A percentile compares a stretch with the other conserved stretches of the same genome.
Evolutionary conservation across 2,888 invertebrate species (phyloP).

Genomic region (Hirtodrosophila trivittata): DNA sequence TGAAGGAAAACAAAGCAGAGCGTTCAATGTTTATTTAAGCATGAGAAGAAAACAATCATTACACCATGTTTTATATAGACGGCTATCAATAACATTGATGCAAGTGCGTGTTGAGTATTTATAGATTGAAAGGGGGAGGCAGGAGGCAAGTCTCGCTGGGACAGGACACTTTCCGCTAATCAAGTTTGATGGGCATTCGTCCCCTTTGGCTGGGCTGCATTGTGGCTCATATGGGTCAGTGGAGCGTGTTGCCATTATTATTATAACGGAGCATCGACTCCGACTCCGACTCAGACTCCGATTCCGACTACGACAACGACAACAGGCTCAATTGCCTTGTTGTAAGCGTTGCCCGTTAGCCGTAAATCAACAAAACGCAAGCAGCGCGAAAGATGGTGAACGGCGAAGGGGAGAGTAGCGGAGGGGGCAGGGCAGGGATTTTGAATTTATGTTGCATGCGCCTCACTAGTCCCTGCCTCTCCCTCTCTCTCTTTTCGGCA

Average conservation of each 20-base stretch:
- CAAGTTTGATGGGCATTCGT: conserved; percentile 54
- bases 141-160: background rate
- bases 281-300: conserved; percentile 20
- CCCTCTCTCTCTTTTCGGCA: conserved; percentile 11
- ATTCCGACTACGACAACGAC: conserved; percentile 24
- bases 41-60: too few relatives aligned
- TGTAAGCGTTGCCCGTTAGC: conserved; percentile 53
- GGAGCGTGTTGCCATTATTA: conserved; percentile 46
- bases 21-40: too few relatives aligned
- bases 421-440: conserved; percentile 17
- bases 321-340: conserved; percentile 55
- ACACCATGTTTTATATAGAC: too few relatives aligned
- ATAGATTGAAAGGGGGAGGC: too few relatives aligned
- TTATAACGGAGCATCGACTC: conserved; percentile 31
- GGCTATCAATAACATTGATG: too few relatives aligned
- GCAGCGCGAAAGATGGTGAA: background rate
- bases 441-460: conserved; percentile 73
- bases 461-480: conserved; percentile 43
- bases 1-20: too few relatives aligned
- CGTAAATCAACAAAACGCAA: conserved; percentile 43
- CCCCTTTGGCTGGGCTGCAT: conserved; percentile 23
- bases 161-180: conserved; percentile 45
- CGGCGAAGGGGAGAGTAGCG: background rate
- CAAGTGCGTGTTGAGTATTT: too few relatives aligned
- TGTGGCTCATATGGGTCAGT: conserved; percentile 50